Evolutionary conservation across 2,888 invertebrate genomes (phyloP), one percentile per base, ranked within the genome.

Genomic region (Polyommatus icarus): DNA sequence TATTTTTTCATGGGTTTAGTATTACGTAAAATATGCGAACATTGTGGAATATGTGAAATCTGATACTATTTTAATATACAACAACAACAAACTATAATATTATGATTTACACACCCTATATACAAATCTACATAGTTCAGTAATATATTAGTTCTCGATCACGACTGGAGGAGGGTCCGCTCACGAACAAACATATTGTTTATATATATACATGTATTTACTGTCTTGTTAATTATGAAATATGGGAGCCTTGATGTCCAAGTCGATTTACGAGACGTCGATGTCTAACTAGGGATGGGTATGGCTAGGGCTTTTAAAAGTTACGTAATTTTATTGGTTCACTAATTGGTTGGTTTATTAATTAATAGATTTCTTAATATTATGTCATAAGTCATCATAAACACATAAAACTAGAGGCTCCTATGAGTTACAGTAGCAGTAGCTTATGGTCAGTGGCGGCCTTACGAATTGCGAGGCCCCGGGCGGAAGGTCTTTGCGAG

Each of bases 131-230:
- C 73, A 72, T 78, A 80, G 78, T 81, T 81, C 81, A 80, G 76
- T 79, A 78, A 80, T 81, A 81, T 81, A 82, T 81, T 81, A 81
- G 79, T 79, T 79, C 80, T 77, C 80, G 81, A 84, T 82, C 83
- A 84, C 83, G 82, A 82, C 77, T 76, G 80, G 81, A 76, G 81
- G 81, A 80, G 79, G 78, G 77, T 75, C 54, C 76, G 78, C 79
- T 82, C 81, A 83, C 81, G 81, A 81, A 79, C 77, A 80, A 82
- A 81, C 80, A 81, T 81, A 82, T 82, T 83, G 80, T 82, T 82
- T 80, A 81, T 80, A 81, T 77, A 73, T 72, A 73, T 77, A 54
- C 50, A 29, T 54, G 15, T 20, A 72, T n/a, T 50, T 29, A 54
- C 54, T 75, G 54, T 75, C 75, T 75, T 29, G 75, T 75, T 75